Evolutionary conservation across 2,113 vertebrate genomes (phyloP), one percentile per base, ranked within the genome.

Genomic region (Scartelaos histophorus): DNA sequence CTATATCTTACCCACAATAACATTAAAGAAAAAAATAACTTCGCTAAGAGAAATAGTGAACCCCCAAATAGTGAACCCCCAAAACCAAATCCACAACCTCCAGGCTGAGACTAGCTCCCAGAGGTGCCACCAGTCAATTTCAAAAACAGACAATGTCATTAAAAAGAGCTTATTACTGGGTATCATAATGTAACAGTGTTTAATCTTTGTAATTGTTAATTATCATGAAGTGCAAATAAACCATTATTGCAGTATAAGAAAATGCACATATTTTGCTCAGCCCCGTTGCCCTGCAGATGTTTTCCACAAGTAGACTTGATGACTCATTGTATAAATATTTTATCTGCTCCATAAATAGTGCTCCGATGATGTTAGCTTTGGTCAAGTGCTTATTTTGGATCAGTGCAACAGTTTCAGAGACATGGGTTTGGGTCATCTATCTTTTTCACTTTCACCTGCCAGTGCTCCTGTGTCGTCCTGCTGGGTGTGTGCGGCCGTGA

Each of bases 381-480:
- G 87, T 90, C 86, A 89, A 87, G 88, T 88, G 87, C 82, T 89
- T 91, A 78, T 86, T 91, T 89, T 91, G 90, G 87, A 87, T 82
- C 78, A 38, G 78, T 49, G 64, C 25, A 53, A 71, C 70, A 85
- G 73, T 70, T 76, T 34, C 72, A 35, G 67, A 73, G 72, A 51
- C 67, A 76, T 79, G 74, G 80, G 70, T 85, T 75, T 80, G 81
- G 73, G 75, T 79, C 71, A 84, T 89, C 81, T 75, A 56, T 83
- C 79, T 86, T 73, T 76, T 87, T 86, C 76, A 74, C 72, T 76
- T 77, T 84, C 70, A 72, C 75, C 57, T 84, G 74, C 75, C 38
- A 9, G 73, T 70, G 10, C 69, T 61, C 76, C 77, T 19, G 49
- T n/a, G 7, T 9, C 19, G 49, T 75, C 64, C 71, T 64, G 2